Evolutionary conservation across 1,140 invertebrate genomes (phyloP).

Genomic region (Drosophila ficusphila): DNA sequence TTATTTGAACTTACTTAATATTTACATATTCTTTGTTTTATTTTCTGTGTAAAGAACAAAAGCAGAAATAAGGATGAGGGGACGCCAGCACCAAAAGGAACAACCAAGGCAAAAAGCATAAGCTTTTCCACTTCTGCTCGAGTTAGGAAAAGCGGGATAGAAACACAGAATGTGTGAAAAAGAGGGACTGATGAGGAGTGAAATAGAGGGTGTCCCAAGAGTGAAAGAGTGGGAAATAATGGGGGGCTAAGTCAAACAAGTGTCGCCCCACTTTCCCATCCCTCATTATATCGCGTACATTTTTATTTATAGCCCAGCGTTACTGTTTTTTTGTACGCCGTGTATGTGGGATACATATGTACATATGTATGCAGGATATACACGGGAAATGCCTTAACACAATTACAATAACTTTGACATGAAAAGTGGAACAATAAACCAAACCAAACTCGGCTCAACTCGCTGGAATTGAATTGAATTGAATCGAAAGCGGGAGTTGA

Average conservation of each 20-base stretch:
- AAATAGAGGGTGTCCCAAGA: not conserved
- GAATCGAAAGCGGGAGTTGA: slow-evolving; percentile 47
- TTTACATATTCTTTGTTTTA: too few species aligned
- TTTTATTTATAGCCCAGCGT: slow-evolving; percentile 70
- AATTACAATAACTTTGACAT: slow-evolving; percentile 82
- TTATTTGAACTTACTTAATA: too few species aligned
- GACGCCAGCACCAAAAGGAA: slow-evolving; percentile 33
- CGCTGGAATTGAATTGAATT: slow-evolving; percentile 42
- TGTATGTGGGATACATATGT: slow-evolving; percentile 28
- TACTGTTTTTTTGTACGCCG: slow-evolving; percentile 9
- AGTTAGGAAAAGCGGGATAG: slow-evolving; percentile 17
- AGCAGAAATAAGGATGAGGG: slow-evolving; percentile 6
- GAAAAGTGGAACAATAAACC: slow-evolving; percentile 82
- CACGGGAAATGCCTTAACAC: slow-evolving; percentile 81
- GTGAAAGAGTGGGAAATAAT: slow-evolving; percentile 2
- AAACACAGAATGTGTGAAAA: not conserved
- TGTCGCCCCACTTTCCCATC: slow-evolving; percentile 33
- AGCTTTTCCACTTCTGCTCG: slow-evolving; percentile 47
- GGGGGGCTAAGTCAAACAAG: slow-evolving; percentile 68
- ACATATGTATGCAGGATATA: slow-evolving; percentile 60
- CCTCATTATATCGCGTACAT: slow-evolving; percentile 37
- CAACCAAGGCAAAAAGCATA: slow-evolving; percentile 65
- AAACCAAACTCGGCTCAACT: slow-evolving; percentile 54
- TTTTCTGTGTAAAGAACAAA: slow-evolving; percentile 16
- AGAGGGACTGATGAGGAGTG: not conserved